These are phyloP conservation scores for Linepithema humile DNA, from an alignment of 1,140 invertebrate species.

Conservation along the genomic window DNA sequence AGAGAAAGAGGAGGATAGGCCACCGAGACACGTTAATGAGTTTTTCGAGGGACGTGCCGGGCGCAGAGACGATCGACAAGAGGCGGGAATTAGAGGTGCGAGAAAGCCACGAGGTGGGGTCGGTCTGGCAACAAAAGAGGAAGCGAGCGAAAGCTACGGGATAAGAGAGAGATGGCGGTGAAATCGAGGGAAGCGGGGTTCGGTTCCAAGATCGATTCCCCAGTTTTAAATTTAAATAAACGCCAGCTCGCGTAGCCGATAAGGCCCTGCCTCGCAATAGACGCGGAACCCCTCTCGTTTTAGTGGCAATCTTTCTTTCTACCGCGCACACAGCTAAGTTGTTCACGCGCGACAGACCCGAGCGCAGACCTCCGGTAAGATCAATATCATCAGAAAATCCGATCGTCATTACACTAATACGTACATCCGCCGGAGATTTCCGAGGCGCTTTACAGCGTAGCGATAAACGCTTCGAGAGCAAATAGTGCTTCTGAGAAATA, in stretches of 20 bases:
- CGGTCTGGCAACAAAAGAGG: slow-evolving; percentile 58
- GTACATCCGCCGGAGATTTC: slow-evolving; percentile 29
- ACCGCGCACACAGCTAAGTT: slow-evolving; percentile 23
- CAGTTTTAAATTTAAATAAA: slow-evolving; percentile 84
- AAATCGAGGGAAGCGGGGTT: slow-evolving; percentile 64
- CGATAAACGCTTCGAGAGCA: neutral
- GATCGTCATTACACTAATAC: slow-evolving; percentile 62
- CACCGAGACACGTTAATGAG: slow-evolving; percentile 82
- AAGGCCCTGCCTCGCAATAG: slow-evolving; percentile 71
- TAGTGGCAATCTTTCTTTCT: slow-evolving; percentile 67
- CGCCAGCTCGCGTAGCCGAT: slow-evolving; percentile 77
- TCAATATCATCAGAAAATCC: slow-evolving; percentile 68
- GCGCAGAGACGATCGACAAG: slow-evolving; percentile 78
- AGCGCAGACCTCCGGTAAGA: slow-evolving; percentile 42
- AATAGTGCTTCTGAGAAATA: neutral
- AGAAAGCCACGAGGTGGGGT: slow-evolving; percentile 54
- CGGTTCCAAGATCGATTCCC: slow-evolving; percentile 77
- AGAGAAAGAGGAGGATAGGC: slow-evolving; percentile 28
- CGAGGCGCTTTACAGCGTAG: neutral
- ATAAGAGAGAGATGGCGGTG: slow-evolving; percentile 60
- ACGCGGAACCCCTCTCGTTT: slow-evolving; percentile 45
- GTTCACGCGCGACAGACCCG: slow-evolving; percentile 47
- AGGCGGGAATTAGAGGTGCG: slow-evolving; percentile 77
- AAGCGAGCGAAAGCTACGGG: slow-evolving; percentile 5
- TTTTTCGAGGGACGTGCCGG: slow-evolving; percentile 79